A percentile compares a stretch with the other conserved stretches of the same genome.
Evolutionary conservation across 64 coral and sea anemone species (phyloP).

Genomic region (Acropora tenuis): DNA sequence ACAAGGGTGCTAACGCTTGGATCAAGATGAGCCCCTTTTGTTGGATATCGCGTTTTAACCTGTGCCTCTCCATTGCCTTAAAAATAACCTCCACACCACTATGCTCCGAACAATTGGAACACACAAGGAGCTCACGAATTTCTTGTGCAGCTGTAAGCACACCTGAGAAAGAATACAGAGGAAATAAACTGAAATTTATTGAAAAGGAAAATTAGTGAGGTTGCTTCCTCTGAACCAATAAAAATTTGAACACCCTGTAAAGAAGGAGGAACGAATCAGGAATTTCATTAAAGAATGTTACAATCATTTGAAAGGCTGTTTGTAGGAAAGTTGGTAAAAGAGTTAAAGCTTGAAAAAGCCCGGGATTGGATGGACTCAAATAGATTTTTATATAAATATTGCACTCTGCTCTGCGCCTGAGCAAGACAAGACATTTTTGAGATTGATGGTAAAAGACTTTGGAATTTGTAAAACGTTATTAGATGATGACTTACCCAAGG

Average conservation of each 20-base stretch:
- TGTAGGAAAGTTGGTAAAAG: too few relatives aligned
- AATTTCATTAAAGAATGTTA: too few relatives aligned
- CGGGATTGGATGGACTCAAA: too few relatives aligned
- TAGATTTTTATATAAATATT: too few relatives aligned
- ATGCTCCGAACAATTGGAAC: conserved; percentile 19
- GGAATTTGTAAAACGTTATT: too few relatives aligned
- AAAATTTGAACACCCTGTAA: not conserved
- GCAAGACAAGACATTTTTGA: too few relatives aligned
- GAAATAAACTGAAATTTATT: not conserved
- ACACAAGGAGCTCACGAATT: conserved; percentile 72
- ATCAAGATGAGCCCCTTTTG: conserved; percentile 82
- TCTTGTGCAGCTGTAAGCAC: conserved; percentile 79
- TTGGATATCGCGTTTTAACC: conserved; percentile 53
- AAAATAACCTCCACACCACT: conserved; percentile 60
- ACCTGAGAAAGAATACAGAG: conserved; percentile 41
- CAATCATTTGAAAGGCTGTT: too few relatives aligned
- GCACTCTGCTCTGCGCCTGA: too few relatives aligned
- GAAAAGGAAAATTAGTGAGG: not conserved
- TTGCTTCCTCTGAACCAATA: not conserved
- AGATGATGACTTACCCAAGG: conserved; percentile 65
- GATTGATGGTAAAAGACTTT: too few relatives aligned
- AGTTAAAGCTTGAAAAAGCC: too few relatives aligned
- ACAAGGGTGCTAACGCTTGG: conserved; percentile 62
- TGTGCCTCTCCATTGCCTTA: conserved; percentile 60
- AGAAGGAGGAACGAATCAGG: not conserved